Evolutionary conservation across 2,797 vertebrate genomes (phyloP).

Genomic region (Pristis pectinata): DNA sequence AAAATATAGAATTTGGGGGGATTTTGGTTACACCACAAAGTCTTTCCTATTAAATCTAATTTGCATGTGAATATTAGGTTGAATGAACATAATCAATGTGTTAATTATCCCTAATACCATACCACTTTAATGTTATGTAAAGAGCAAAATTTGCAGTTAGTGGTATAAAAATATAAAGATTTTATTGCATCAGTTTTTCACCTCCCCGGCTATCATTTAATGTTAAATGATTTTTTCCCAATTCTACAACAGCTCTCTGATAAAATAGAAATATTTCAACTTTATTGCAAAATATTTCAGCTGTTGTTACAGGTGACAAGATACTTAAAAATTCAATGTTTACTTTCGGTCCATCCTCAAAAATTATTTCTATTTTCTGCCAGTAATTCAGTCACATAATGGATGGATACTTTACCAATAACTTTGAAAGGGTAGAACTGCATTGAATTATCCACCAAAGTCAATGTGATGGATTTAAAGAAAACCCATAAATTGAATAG

Average conservation of each 20-base stretch:
- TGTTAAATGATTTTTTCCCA: not conserved
- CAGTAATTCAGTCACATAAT: too few species aligned
- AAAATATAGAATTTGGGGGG: constrained; percentile 15
- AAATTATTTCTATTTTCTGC: too few species aligned
- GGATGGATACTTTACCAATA: too few species aligned
- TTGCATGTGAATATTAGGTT: constrained; percentile 11
- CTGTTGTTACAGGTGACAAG: too few species aligned
- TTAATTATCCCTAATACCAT: constrained; percentile 19
- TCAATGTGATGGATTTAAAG: too few species aligned
- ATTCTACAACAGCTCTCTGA: not conserved
- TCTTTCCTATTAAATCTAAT: not conserved
- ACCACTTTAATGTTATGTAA: not conserved
- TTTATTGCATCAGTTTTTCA: not conserved
- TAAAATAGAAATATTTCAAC: too few species aligned
- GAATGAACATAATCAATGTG: constrained; percentile 24
- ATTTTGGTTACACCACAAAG: not conserved
- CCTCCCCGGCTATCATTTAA: not conserved
- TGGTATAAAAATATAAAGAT: not conserved
- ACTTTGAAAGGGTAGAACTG: too few species aligned
- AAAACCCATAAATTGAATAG: too few species aligned
- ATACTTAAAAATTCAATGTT: too few species aligned
- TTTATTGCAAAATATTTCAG: too few species aligned
- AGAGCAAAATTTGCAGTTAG: not conserved
- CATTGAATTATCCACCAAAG: too few species aligned
- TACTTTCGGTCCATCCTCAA: too few species aligned